Conservation (phyloP, 2,113 vertebrate species). For the Tiliqua scincoides region DNA sequence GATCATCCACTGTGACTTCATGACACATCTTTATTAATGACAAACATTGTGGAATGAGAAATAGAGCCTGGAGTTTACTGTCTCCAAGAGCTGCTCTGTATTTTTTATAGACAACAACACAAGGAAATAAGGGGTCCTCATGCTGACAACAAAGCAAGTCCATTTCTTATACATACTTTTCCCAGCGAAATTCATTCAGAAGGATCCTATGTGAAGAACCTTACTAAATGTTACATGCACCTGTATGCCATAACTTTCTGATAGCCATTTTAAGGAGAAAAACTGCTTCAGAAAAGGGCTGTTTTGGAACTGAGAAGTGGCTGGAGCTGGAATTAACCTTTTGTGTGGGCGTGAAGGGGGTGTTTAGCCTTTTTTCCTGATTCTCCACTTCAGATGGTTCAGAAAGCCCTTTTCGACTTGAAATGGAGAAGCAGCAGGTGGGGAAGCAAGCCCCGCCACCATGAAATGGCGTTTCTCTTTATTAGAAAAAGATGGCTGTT, state of each 20-base stretch:
- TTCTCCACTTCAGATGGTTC: background rate
- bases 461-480: background rate
- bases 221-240: background rate
- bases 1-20: background rate
- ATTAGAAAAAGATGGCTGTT: too few relatives aligned
- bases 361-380: too few relatives aligned
- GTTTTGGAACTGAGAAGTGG: background rate
- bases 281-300: background rate
- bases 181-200: background rate
- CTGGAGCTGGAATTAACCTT: too few relatives aligned
- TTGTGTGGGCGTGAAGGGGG: too few relatives aligned
- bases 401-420: background rate
- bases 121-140: rapidly evolving
- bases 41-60: background rate
- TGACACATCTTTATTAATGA: too few relatives aligned
- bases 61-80: rapidly evolving
- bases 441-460: background rate
- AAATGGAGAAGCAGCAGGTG: background rate
- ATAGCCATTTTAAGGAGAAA: background rate
- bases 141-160: rapidly evolving
- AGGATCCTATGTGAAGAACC: background rate
- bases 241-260: background rate
- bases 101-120: rapidly evolving
- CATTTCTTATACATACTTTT: rapidly evolving
- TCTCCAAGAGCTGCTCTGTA: rapidly evolving